Evolutionary conservation across 1,140 invertebrate genomes (phyloP).

Genomic region (Hestina assimilis): DNA sequence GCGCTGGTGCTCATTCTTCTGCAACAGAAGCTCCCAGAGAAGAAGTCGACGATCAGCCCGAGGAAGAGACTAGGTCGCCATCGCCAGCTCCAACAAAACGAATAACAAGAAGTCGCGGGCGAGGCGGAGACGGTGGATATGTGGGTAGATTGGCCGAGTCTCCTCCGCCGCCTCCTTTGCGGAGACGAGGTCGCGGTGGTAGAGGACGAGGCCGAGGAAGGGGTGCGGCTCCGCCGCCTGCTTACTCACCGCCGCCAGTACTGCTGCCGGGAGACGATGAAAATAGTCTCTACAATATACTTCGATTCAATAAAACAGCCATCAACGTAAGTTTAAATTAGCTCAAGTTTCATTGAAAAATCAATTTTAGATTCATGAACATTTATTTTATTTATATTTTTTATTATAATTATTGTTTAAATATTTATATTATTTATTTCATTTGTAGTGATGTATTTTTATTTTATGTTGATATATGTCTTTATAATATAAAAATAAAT

Average conservation of each 20-base stretch:
- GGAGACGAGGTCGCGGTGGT: slow-evolving; percentile 52
- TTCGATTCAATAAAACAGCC: slow-evolving; percentile 87
- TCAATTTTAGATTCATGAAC: no score
- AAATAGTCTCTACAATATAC: slow-evolving; percentile 88
- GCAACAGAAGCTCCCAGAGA: slow-evolving; percentile 44
- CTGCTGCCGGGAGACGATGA: slow-evolving; percentile 82
- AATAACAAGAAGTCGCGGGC: slow-evolving; percentile 69
- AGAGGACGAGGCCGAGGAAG: slow-evolving; percentile 54
- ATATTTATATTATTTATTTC: no score
- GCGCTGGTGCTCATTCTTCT: slow-evolving; percentile 51
- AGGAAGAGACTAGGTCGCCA: slow-evolving; percentile 58
- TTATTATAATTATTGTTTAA: no score
- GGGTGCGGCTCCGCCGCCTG: slow-evolving; percentile 55
- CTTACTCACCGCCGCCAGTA: slow-evolving; percentile 57
- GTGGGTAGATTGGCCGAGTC: slow-evolving; percentile 61
- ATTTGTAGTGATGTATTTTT: no score
- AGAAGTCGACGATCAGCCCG: slow-evolving; percentile 50
- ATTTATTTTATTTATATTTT: no score
- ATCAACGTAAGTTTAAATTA: slow-evolving; percentile 82
- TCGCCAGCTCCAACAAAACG: slow-evolving; percentile 70
- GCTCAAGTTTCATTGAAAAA: no score
- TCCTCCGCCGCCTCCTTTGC: slow-evolving; percentile 56
- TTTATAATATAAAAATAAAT: no score
- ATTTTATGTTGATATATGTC: no score
- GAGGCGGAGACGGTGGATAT: slow-evolving; percentile 60